Conservation (phyloP, 2,113 vertebrate species). For the Grammomys dolichurus region DNA sequence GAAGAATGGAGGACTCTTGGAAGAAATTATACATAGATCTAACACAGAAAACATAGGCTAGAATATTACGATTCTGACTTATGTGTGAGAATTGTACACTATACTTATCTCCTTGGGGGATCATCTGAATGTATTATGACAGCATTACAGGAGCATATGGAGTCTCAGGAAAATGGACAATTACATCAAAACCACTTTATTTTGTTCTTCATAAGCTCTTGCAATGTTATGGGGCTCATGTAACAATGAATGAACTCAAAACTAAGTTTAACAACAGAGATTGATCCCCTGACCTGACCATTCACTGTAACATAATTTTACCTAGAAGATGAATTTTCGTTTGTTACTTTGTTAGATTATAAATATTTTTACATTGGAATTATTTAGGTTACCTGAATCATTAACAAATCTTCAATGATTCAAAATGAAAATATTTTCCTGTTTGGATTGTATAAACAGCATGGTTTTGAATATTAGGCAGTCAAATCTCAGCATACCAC, state of each 20-base stretch:
- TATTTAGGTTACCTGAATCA: not conserved
- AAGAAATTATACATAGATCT: slow-evolving; percentile 28
- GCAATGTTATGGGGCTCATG: not conserved
- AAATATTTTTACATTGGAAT: not conserved
- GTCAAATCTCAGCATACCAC: not conserved
- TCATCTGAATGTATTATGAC: not conserved
- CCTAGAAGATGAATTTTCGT: not conserved
- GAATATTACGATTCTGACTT: not conserved
- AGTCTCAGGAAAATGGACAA: not conserved
- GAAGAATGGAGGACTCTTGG: not conserved
- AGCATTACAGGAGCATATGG: not conserved
- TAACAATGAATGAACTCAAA: slow-evolving; percentile 16
- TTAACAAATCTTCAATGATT: not conserved
- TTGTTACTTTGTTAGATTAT: not conserved
- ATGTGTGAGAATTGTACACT: not conserved
- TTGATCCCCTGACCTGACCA: not conserved
- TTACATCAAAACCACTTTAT: not conserved
- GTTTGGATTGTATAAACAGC: not conserved
- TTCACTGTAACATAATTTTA: not conserved
- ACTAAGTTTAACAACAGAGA: not conserved
- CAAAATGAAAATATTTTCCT: not conserved
- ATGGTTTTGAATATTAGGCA: not conserved
- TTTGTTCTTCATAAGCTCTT: not conserved
- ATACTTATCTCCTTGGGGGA: not conserved
- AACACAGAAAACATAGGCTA: not conserved